Percentiles rank a stretch among this genome's conserved stretches.
Evolutionary conservation across 2,113 vertebrate species (phyloP).

Genomic region (Tragulus kanchil): DNA sequence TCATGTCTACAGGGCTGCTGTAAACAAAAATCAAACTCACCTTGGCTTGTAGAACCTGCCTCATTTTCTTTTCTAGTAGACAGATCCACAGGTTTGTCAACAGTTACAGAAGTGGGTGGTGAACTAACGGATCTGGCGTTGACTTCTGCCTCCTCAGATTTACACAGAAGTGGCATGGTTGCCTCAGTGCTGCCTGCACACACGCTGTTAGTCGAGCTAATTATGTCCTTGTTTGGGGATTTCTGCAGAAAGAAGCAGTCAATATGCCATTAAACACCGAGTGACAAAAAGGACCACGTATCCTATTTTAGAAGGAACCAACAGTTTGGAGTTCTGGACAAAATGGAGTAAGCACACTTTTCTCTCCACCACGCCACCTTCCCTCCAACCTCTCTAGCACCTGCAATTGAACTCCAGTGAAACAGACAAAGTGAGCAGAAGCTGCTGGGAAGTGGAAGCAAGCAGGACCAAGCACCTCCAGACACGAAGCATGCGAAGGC

Average conservation of each 20-base stretch:
- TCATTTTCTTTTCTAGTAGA: conserved; percentile 91
- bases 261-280: conserved; percentile 19
- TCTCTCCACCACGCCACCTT: background rate
- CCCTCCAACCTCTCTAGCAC: background rate
- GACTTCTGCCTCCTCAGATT: conserved; percentile 79
- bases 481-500: background rate
- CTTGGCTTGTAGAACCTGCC: conserved; percentile 83
- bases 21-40: conserved; percentile 77
- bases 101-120: conserved; percentile 56
- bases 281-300: background rate
- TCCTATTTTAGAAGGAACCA: background rate
- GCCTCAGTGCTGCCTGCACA: conserved; percentile 49
- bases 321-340: background rate
- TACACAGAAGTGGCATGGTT: background rate
- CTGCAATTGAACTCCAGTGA: background rate
- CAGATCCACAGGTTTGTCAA: conserved; percentile 93
- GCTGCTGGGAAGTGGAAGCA: background rate
- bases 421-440: background rate
- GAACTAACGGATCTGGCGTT: conserved; percentile 34
- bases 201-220: conserved; percentile 64
- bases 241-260: conserved; percentile 70
- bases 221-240: conserved; percentile 66
- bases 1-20: background rate
- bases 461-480: background rate
- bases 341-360: background rate